Conservation (phyloP, 2,888 invertebrate species). For the Lampropteryx suffumata region DNA sequence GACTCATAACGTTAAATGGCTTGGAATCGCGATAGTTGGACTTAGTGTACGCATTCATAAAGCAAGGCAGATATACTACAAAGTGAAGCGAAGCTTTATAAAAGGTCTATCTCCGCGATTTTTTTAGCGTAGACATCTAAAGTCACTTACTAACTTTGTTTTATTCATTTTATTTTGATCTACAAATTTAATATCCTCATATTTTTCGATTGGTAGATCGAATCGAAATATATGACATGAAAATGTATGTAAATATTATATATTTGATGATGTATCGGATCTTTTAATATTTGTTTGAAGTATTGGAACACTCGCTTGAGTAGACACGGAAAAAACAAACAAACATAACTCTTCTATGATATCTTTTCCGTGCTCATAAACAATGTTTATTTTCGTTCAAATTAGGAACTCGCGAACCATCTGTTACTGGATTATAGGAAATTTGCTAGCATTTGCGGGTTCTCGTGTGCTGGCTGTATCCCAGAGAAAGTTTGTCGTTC, state of each 20-base stretch:
- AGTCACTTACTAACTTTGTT: too few relatives aligned
- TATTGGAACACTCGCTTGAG: not conserved
- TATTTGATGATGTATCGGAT: not conserved
- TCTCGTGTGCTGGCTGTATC: slow-evolving; percentile 24
- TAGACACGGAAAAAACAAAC: slow-evolving; percentile 10
- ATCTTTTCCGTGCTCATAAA: slow-evolving; percentile 15
- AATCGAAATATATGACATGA: too few relatives aligned
- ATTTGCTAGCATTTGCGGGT: slow-evolving; percentile 18
- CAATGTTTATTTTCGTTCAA: slow-evolving; percentile 18
- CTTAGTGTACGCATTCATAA: slow-evolving; percentile 52
- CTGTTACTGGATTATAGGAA: slow-evolving; percentile 19
- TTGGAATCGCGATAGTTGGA: slow-evolving; percentile 62
- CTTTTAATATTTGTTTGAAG: not conserved
- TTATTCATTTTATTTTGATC: too few relatives aligned
- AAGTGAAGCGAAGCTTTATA: not conserved
- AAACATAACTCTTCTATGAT: slow-evolving; percentile 11
- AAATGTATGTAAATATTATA: too few relatives aligned
- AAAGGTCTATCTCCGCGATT: too few relatives aligned
- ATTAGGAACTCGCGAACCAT: slow-evolving; percentile 12
- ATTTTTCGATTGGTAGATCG: too few relatives aligned
- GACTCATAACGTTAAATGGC: slow-evolving; percentile 57
- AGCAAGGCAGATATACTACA: slow-evolving; percentile 13
- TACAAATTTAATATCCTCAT: too few relatives aligned
- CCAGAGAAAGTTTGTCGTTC: slow-evolving; percentile 34
- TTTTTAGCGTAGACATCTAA: too few relatives aligned